phyloP scores from a whole-genome alignment of 92 coral and sea anemone species.

The Scolanthus callimorphus region DNA sequence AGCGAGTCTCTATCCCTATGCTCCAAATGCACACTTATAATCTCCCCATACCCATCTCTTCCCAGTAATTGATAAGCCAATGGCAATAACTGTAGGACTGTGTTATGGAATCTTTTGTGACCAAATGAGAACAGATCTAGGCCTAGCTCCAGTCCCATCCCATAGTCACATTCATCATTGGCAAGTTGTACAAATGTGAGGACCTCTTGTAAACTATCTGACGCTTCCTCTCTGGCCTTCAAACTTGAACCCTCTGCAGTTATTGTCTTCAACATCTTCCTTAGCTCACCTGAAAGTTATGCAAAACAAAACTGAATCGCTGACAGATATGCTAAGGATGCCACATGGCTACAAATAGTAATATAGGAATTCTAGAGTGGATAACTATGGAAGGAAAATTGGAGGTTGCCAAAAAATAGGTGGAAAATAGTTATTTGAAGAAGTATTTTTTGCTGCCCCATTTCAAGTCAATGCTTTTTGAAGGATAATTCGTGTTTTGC shows the following conservation, averaged over 20 bases:
- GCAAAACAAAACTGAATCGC: too few species aligned
- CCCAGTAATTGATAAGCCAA: constrained; percentile 84
- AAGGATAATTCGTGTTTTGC: too few species aligned
- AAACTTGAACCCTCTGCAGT: constrained; percentile 64
- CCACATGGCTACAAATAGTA: too few species aligned
- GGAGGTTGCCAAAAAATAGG: too few species aligned
- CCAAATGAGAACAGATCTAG: constrained; percentile 95
- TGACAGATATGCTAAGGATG: too few species aligned
- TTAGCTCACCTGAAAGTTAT: constrained; percentile 80
- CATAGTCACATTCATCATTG: constrained; percentile 98
- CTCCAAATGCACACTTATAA: constrained; percentile 65
- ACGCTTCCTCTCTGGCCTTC: constrained; percentile 62
- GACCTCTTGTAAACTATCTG: constrained; percentile 91
- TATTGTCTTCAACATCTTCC: constrained; percentile 64
- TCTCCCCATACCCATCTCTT: constrained; percentile 64
- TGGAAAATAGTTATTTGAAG: too few species aligned
- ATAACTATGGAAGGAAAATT: too few species aligned
- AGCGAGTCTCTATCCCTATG: constrained; percentile 61
- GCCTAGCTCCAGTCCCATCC: constrained; percentile 96
- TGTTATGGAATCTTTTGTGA: constrained; percentile 69
- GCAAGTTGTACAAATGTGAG: constrained; percentile 95
- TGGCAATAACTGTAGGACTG: constrained; percentile 75
- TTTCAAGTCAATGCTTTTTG: too few species aligned
- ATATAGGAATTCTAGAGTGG: too few species aligned
- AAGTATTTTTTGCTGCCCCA: too few species aligned